Conservation (phyloP, 2,888 invertebrate genomes). For the Drosophila neonasuta region DNA sequence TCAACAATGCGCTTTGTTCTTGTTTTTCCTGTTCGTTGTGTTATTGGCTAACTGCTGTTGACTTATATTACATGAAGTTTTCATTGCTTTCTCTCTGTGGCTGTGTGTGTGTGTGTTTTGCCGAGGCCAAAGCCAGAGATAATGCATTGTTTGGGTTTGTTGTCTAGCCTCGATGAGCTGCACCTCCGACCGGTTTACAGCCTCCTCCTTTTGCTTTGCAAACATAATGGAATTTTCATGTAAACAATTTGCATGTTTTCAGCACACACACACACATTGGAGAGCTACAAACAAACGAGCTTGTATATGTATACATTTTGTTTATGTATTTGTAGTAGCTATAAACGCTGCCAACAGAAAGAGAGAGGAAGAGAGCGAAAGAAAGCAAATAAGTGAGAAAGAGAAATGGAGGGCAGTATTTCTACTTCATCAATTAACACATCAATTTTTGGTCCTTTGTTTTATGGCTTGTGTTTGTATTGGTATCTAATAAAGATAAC, state of each 20-base stretch:
- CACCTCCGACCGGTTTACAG: conserved; percentile 47
- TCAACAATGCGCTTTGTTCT: conserved; percentile 59
- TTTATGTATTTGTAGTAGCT: background rate
- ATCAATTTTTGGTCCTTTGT: conserved; percentile 49
- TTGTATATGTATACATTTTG: background rate
- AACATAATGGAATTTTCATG: conserved; percentile 75
- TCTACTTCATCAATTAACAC: conserved; percentile 67
- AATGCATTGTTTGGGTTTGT: conserved; percentile 67
- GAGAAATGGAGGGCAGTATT: conserved; percentile 1
- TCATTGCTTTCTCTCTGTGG: conserved; percentile 34
- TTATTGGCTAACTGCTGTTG: conserved; percentile 68
- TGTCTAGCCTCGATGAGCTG: conserved; percentile 65
- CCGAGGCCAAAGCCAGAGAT: conserved; percentile 52
- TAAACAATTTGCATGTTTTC: conserved; percentile 74
- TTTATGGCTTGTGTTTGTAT: conserved; percentile 27
- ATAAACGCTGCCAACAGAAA: background rate
- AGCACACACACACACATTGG: conserved; percentile 26
- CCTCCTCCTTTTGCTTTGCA: conserved; percentile 46
- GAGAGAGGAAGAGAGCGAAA: background rate
- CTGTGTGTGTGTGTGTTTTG: conserved; percentile 12
- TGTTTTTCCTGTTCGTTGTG: conserved; percentile 46
- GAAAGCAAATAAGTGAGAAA: background rate
- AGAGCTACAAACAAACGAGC: background rate
- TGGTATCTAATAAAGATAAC: conserved; percentile 47
- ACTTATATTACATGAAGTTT: conserved; percentile 68